Evolutionary conservation across 2,113 vertebrate genomes (phyloP).

Genomic region (Elaphurus davidianus): DNA sequence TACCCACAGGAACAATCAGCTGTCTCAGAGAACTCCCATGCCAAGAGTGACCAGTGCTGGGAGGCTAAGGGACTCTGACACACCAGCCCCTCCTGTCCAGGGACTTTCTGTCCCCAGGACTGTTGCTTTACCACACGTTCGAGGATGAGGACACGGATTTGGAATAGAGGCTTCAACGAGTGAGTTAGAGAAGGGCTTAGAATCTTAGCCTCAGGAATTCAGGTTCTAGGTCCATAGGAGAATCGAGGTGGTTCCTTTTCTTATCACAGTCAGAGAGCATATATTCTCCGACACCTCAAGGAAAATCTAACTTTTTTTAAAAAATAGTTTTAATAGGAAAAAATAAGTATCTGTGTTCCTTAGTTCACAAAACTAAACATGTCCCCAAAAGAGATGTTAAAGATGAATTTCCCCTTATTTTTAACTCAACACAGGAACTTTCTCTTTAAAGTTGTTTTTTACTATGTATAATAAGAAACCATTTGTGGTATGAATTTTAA

Average conservation of each 20-base stretch:
- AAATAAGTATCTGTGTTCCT: not conserved
- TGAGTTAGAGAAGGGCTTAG: not conserved
- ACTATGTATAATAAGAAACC: not conserved
- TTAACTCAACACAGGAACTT: not conserved
- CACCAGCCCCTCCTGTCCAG: fast-evolving
- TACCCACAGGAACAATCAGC: not conserved
- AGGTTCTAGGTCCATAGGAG: not conserved
- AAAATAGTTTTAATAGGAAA: not conserved
- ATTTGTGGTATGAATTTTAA: not conserved
- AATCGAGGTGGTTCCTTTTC: not conserved
- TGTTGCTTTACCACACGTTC: not conserved
- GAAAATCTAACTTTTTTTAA: not conserved
- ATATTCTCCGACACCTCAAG: not conserved
- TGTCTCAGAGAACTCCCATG: not conserved
- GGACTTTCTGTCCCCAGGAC: not conserved
- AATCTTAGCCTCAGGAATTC: not conserved
- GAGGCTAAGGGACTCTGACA: not conserved
- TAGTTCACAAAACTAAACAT: not conserved
- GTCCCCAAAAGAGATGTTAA: not conserved
- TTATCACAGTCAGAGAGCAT: not conserved
- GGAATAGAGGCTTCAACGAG: fast-evolving
- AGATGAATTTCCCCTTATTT: not conserved
- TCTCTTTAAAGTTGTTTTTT: conserved; percentile 15
- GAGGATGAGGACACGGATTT: not conserved
- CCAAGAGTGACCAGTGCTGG: not conserved